A percentile compares a stretch with the other conserved stretches of the same genome.
Conservation (phyloP, 2,888 invertebrate species). For the Glaucopsyche alexis region DNA sequence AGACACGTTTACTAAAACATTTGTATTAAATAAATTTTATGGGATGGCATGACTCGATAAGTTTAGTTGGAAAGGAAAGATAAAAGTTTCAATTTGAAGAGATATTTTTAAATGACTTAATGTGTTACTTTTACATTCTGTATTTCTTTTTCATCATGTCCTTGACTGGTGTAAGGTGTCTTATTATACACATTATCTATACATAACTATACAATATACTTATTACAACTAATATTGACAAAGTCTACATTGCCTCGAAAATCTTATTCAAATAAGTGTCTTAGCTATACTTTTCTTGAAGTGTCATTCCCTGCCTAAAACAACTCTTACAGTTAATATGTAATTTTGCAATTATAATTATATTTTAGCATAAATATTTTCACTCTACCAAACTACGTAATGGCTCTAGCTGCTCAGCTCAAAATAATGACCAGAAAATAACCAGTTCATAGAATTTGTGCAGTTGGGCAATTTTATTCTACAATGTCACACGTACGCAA, state of each 20-base stretch:
- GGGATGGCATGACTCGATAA: neutral
- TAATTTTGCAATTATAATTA: neutral
- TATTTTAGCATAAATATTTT: neutral
- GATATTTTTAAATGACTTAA: neutral
- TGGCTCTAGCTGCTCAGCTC: neutral
- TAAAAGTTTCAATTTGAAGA: neutral
- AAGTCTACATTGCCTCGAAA: neutral
- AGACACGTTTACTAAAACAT: neutral
- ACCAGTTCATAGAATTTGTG: neutral
- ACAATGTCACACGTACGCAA: neutral
- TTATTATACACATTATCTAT: neutral
- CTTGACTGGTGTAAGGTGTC: neutral
- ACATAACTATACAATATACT: constrained; percentile 9
- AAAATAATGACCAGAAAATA: neutral
- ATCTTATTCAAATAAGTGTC: neutral
- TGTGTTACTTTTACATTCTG: neutral
- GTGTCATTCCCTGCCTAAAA: neutral
- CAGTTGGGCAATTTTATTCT: neutral
- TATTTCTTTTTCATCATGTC: neutral
- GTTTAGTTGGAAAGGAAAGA: neutral
- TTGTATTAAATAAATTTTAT: neutral
- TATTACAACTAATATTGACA: neutral
- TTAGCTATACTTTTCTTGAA: neutral
- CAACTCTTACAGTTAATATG: neutral
- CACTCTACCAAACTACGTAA: constrained; percentile 1